These are phyloP conservation scores for Apotomis turbidana DNA, from an alignment of 2,888 invertebrate species.

Conservation along the genomic window DNA sequence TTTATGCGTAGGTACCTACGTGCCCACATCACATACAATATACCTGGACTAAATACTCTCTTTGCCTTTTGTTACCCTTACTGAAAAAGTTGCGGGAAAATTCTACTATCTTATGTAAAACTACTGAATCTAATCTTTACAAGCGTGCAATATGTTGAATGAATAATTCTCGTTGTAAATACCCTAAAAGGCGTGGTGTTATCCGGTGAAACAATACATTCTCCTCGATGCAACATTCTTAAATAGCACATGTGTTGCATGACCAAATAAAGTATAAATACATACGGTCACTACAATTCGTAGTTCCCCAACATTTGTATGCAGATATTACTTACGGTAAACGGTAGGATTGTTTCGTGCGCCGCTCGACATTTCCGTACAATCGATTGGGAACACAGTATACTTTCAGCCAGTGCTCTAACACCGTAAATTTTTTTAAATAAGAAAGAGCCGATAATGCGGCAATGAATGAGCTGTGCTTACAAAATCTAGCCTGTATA, in stretches of 20 bases:
- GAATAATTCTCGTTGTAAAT: slow-evolving; percentile 9
- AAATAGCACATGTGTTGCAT: slow-evolving; percentile 36
- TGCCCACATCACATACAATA: too few species aligned
- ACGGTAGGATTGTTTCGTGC: slow-evolving; percentile 76
- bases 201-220: slow-evolving; percentile 25
- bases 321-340: slow-evolving; percentile 74
- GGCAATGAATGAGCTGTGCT: not conserved
- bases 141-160: slow-evolving; percentile 4
- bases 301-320: slow-evolving; percentile 73
- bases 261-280: slow-evolving; percentile 44
- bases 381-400: slow-evolving; percentile 69
- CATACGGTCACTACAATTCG: slow-evolving; percentile 55
- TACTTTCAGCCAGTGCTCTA: slow-evolving; percentile 36
- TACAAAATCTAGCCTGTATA: too few species aligned
- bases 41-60: too few species aligned
- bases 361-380: slow-evolving; percentile 75
- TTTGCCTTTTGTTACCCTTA: too few species aligned
- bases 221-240: slow-evolving; percentile 22
- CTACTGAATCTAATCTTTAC: not conserved
- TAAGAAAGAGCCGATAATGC: not conserved
- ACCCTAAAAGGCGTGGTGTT: slow-evolving; percentile 3
- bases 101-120: not conserved
- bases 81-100: too few species aligned
- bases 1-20: too few species aligned
- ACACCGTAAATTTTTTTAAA: not conserved